Evolutionary conservation across 2,888 invertebrate genomes (phyloP), one percentile per base, ranked within the genome.

Genomic region (Clepsis dumicolana): DNA sequence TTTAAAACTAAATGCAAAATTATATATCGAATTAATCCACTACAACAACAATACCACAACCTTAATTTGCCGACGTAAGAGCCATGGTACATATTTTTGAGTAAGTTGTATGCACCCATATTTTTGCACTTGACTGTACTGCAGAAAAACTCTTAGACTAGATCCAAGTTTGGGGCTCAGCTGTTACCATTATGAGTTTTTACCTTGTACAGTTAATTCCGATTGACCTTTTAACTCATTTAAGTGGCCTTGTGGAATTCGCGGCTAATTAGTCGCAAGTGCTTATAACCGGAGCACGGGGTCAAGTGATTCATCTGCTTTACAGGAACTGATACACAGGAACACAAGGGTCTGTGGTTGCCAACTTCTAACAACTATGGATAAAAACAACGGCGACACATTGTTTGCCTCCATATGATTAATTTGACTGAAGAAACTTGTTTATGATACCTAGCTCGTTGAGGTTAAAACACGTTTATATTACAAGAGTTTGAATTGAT

Each of bases 191-290:
- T n/a, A 21, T 48, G 48, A 48, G 4, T 48, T 25, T 16, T 52
- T 41, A 38, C 38, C 35, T 21, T 57, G 63, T 41, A 41, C 18
- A 52, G 63, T 67, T 63, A 65, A 65, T 62, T 65, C 38, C 16
- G 65, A 65, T 70, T 70, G 61, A 70, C 70, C 70, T 65, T 65
- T 70, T 62, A 65, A 70, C 56, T 62, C 50, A 70, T 54, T 65
- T 65, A 70, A 57, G 50, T 38, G 61, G 38, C 65, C 65, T 60
- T 70, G 61, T 62, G 56, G 35, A 65, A 65, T 62, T 70, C 65
- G 65, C 57, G 65, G 61, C 18, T 65, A 65, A 70, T 65, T 69
- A 69, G 50, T 60, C 41, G 53, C 38, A 59, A 68, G 57, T 65
- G 60, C 59, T 65, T 18, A 60, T 56, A 52, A 62, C 56, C 65